A percentile compares a stretch with the other conserved stretches of the same genome.
phyloP scores from a whole-genome alignment of 2,113 vertebrate species.

The Sylvietta virens region DNA sequence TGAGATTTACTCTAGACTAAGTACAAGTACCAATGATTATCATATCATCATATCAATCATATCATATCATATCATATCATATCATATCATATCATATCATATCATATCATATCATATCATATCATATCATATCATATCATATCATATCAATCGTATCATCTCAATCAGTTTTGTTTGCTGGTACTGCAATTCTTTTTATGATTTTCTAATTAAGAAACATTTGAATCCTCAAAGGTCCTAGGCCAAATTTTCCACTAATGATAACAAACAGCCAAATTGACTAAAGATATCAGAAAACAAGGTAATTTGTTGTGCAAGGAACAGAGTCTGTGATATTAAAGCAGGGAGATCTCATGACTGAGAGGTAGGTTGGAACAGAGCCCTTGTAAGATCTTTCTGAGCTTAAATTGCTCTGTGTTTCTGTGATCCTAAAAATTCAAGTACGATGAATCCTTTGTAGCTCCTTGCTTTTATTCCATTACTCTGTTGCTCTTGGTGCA shows the following conservation, averaged over 20 bases:
- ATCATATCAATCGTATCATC: not conserved
- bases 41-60: not conserved
- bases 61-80: not conserved
- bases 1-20: not conserved
- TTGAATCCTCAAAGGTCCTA: not conserved
- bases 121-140: not conserved
- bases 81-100: not conserved
- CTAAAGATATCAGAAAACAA: not conserved
- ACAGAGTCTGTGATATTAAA: not conserved
- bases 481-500: not conserved
- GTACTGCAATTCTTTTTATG: not conserved
- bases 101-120: not conserved
- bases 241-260: not conserved
- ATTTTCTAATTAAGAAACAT: not conserved
- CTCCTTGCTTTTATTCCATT: not conserved
- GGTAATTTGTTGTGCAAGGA: not conserved
- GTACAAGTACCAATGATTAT: not conserved
- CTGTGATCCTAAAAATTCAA: not conserved
- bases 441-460: not conserved
- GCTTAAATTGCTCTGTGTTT: not conserved
- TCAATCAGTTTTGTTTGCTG: not conserved
- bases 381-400: not conserved
- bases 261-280: not conserved
- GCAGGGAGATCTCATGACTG: not conserved
- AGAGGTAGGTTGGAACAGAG: not conserved